A percentile compares a stretch with the other conserved stretches of the same genome.
Conservation (phyloP, 2,113 vertebrate genomes). For the Nerophis lumbriciformis region DNA sequence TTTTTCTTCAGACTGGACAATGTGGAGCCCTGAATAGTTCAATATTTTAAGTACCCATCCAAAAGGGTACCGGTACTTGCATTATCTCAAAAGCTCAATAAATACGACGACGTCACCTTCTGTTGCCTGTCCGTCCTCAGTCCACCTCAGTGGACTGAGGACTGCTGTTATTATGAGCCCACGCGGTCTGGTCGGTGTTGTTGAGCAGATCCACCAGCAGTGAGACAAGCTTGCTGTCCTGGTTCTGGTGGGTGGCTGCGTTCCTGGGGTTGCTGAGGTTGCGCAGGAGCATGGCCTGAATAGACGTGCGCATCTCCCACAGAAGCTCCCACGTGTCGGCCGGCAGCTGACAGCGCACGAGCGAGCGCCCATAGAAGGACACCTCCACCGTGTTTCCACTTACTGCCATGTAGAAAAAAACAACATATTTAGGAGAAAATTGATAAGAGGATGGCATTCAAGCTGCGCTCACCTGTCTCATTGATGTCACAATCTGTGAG, state of each 20-base stretch:
- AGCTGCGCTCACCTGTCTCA: slow-evolving; percentile 74
- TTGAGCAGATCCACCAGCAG: slow-evolving; percentile 86
- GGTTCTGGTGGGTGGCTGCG: slow-evolving; percentile 36
- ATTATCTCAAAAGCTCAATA: not conserved
- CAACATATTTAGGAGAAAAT: not conserved
- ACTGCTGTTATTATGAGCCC: not conserved
- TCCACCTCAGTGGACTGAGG: slow-evolving; percentile 57
- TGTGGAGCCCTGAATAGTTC: not conserved
- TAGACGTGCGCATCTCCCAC: slow-evolving; percentile 81
- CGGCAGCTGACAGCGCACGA: slow-evolving; percentile 81
- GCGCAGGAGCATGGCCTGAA: slow-evolving; percentile 86
- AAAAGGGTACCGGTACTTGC: not conserved
- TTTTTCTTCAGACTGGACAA: not conserved
- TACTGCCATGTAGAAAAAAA: slow-evolving; percentile 60
- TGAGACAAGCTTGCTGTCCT: slow-evolving; percentile 81
- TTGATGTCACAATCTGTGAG: slow-evolving; percentile 83
- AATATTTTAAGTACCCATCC: not conserved
- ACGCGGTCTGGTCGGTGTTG: slow-evolving; percentile 39
- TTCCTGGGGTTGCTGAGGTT: slow-evolving; percentile 73
- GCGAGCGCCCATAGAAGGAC: slow-evolving; percentile 75
- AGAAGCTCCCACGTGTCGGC: slow-evolving; percentile 79
- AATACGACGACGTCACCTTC: not conserved
- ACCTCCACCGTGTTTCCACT: slow-evolving; percentile 77
- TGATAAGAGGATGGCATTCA: not conserved
- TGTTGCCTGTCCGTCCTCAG: slow-evolving; percentile 13